phyloP scores from a whole-genome alignment of 2,113 vertebrate species.

The Hippocampus mohnikei region DNA sequence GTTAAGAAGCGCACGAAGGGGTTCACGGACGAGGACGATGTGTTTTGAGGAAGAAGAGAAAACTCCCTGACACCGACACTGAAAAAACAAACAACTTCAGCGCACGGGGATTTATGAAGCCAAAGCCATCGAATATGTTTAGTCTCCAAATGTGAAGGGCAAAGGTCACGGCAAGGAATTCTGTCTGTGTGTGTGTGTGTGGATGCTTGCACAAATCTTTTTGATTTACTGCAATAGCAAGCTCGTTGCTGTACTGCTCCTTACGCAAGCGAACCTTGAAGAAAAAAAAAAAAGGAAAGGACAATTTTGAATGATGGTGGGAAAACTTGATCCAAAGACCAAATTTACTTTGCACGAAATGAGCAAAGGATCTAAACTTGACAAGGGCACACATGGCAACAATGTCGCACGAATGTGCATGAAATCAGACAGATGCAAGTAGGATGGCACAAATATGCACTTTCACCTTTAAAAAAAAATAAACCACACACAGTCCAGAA shows the following conservation, averaged over 20 bases:
- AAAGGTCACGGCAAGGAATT: constrained; percentile 46
- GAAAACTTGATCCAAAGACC: background rate
- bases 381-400: background rate
- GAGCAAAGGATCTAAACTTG: background rate
- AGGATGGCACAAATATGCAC: background rate
- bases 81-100: constrained; percentile 23
- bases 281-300: background rate
- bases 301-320: background rate
- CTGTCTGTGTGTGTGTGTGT: constrained; percentile 9
- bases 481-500: no score
- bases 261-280: background rate
- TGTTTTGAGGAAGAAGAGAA: constrained; percentile 18
- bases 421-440: background rate
- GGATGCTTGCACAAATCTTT: constrained; percentile 1
- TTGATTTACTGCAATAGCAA: constrained; percentile 10
- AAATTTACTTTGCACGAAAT: background rate
- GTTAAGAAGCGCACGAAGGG: background rate
- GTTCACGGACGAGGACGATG: background rate
- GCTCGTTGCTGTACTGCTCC: background rate
- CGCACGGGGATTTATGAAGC: constrained; percentile 19
- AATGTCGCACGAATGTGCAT: background rate
- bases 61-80: constrained; percentile 27
- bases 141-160: constrained; percentile 29
- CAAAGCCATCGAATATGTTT: constrained; percentile 28
- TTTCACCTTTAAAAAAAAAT: background rate